Evolutionary conservation across 2,797 vertebrate species (phyloP).

Genomic region (Ceyx erithaca): DNA sequence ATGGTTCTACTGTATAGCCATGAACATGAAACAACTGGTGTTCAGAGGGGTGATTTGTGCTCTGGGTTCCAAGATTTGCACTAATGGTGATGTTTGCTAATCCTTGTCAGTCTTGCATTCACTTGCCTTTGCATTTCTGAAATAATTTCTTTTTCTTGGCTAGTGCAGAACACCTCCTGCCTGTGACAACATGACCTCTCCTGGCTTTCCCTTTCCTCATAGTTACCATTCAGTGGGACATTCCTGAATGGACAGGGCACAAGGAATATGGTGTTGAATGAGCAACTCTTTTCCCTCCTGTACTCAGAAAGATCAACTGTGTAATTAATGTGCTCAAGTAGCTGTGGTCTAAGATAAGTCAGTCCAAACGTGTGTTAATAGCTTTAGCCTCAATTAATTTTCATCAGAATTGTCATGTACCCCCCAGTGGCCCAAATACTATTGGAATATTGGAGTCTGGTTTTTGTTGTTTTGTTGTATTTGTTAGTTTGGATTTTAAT

Average conservation of each 20-base stretch:
- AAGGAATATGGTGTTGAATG: neutral
- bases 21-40: neutral
- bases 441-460: neutral
- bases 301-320: neutral
- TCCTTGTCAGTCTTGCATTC: neutral
- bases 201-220: neutral
- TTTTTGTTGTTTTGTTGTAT: no score
- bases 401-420: slow-evolving; percentile 21
- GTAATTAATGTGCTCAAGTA: slow-evolving; percentile 41
- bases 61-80: neutral
- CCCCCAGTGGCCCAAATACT: neutral
- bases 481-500: neutral
- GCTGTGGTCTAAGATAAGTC: slow-evolving; percentile 35
- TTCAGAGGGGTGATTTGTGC: neutral
- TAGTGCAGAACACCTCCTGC: neutral
- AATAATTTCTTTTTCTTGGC: neutral
- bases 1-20: neutral
- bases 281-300: neutral
- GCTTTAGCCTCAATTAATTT: slow-evolving; percentile 52
- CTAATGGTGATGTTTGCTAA: neutral
- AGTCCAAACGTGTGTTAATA: slow-evolving; percentile 15
- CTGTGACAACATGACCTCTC: neutral
- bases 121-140: neutral
- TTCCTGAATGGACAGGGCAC: neutral
- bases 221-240: neutral